Base-by-base conservation (phyloP, 2,113 vertebrate genomes). In the Glaucidium brasilianum region DNA sequence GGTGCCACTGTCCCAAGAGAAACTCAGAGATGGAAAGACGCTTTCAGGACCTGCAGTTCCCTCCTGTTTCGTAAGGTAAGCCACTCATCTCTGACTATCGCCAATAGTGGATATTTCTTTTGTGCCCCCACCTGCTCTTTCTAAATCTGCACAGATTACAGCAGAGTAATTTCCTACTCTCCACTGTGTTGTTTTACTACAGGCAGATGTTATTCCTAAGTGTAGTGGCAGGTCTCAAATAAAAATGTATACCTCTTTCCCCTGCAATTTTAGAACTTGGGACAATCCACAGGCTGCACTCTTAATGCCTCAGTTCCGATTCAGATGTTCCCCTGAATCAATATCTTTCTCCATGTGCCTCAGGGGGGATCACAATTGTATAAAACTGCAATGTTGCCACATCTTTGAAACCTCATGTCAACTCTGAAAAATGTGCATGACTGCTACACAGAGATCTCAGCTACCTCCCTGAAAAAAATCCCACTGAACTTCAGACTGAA, bases 311-410 rank as follows among this genome's bases (percentile, higher is more conserved):
- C 50, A 69, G 25, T 25, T 71, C 63, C 52, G 39, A 76, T 13
- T 67, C 71, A 86, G 63, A n/a, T 23, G 25, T 23, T 45, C 9
- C 6, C 37, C 52, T 30, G 29, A 63, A 39, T 8, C 39, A 52
- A 0, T 29, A n/a, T 9, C 20, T 41, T 81, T 59, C 32, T 68
- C 29, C 59, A 47, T 2, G 11, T 77, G 34, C 26, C 26, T n/a
- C 22, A 15, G 14, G 4, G 20, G 5, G 26, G 21, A 91, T 66
- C 68, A 59, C 43, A 59, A 25, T 10, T 72, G 53, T 19, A 30
- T 39, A 55, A 66, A 82, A 74, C 19, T 32, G 59, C 53, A 71
- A n/a, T 0, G 0, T 27, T 74, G 84, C 37, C 2, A 3, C 69
- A 62, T 52, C 8, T 37, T n/a, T 41, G 56, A 88, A 58, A 79